These are phyloP conservation scores for Penaeus monodon DNA, from an alignment of 2,888 invertebrate genomes.

Conservation along the genomic window DNA sequence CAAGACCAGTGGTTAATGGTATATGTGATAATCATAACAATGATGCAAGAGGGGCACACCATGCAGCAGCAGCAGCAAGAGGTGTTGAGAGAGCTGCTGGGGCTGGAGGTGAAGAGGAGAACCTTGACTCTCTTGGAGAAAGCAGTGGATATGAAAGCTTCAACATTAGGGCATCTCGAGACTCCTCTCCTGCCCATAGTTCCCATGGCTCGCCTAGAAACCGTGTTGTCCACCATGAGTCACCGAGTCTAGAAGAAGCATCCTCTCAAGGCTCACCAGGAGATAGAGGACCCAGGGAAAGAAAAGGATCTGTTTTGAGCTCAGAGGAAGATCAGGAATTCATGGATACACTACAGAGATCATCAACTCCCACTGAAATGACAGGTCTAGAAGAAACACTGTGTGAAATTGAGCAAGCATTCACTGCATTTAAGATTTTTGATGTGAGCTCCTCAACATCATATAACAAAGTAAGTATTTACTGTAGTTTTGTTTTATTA, in stretches of 20 bases:
- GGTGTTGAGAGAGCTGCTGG: constrained; percentile 22
- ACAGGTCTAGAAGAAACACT: constrained; percentile 48
- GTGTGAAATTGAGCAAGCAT: constrained; percentile 55
- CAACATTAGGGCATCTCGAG: constrained; percentile 63
- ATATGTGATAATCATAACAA: constrained; percentile 39
- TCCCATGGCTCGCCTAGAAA: constrained; percentile 45
- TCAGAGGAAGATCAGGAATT: constrained; percentile 44
- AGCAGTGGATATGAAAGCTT: constrained; percentile 66
- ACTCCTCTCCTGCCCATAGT: constrained; percentile 59
- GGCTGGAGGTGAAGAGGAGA: constrained; percentile 51
- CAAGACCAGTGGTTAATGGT: constrained; percentile 46
- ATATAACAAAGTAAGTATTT: constrained; percentile 35
- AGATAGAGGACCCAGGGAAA: not conserved
- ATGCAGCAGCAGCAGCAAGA: constrained; percentile 14
- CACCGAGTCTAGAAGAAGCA: constrained; percentile 17
- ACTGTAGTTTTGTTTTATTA: too few species aligned
- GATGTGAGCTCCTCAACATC: constrained; percentile 38
- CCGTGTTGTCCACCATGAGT: constrained; percentile 17
- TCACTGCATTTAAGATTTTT: constrained; percentile 45
- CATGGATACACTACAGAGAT: constrained; percentile 35
- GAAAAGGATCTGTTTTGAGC: not conserved
- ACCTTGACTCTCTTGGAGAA: constrained; percentile 62
- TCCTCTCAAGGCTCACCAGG: not conserved
- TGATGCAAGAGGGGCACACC: constrained; percentile 13
- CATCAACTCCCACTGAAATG: constrained; percentile 44